These are phyloP conservation scores for Haemorhous mexicanus DNA, from an alignment of 2,113 vertebrate species.

Conservation along the genomic window DNA sequence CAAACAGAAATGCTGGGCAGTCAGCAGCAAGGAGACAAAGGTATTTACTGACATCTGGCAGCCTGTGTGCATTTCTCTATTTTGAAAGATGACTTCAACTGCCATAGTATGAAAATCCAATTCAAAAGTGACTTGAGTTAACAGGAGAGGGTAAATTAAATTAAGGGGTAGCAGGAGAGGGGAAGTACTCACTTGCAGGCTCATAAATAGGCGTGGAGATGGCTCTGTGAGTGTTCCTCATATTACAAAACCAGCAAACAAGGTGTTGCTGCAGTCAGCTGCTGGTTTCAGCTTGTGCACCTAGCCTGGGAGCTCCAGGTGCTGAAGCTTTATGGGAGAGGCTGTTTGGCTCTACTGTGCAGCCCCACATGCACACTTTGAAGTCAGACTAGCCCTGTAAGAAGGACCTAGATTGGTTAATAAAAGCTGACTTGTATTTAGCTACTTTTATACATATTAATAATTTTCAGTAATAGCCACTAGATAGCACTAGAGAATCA, in stretches of 20 bases:
- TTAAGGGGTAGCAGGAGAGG: neutral
- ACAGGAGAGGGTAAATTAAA: neutral
- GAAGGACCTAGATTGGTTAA: neutral
- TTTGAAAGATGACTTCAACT: neutral
- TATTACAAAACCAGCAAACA: neutral
- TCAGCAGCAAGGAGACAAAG: neutral
- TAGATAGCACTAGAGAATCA: slow-evolving; percentile 71
- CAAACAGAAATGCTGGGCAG: neutral
- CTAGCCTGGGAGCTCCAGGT: neutral
- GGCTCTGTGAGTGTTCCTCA: neutral
- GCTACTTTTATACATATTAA: neutral
- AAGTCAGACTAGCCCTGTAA: neutral
- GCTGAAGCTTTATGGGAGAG: neutral
- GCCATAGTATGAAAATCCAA: neutral
- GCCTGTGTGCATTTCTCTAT: neutral
- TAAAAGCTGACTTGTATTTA: neutral
- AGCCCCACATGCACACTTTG: neutral
- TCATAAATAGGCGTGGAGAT: neutral
- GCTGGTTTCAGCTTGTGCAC: neutral
- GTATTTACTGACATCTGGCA: neutral
- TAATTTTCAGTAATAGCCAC: slow-evolving; percentile 19
- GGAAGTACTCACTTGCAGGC: neutral
- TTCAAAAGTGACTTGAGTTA: neutral
- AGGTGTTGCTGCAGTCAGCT: neutral
- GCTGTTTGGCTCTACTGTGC: neutral